Evolutionary conservation across 2,797 vertebrate genomes (phyloP), one percentile per base, ranked within the genome.

Genomic region (Lutra lutra): DNA sequence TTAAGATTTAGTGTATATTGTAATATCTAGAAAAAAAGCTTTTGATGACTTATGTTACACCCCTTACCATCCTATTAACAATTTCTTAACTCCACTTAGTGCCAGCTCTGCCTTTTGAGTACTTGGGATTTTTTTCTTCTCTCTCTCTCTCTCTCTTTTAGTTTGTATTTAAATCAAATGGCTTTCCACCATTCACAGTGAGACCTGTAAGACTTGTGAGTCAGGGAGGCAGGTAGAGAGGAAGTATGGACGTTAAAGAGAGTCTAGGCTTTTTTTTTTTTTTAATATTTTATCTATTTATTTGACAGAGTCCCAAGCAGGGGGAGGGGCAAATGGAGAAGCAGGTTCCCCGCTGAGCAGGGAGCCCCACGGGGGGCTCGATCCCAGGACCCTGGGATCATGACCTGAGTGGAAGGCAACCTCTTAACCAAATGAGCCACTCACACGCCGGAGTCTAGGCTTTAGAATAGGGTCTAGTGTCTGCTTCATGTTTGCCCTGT

Each of bases 161-260:
- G 40, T 87, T 89, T 89, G 9, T 92, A 51, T 96, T 96, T 84
- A 70, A 95, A 64, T 79, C 29, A 91, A 79, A 54, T 93, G 60
- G 40, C 58, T 96, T 64, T 86, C 40, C 35, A 2, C 75, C 79
- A 77, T 87, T 91, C 43, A 60, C 77, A 62, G 0, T 54, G 89
- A 94, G 46, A 91, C 23, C 58, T 89, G 29, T 78, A 90, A 92
- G 78, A 83, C n/a, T 46, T 54, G 35, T 77, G 56, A 85, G 29
- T 79, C 84, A 87, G 77, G 84, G 70, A 90, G 56, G 29, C 80
- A 90, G 68, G n/a, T 8, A 51, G 54, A 93, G 70, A 89, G 70
- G 68, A 54, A 35, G 66, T 86, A 17, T 21, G 58, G 29, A 60
- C 75, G 43, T 68, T 84, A 91, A 62, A 18, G 62, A 79, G 46